These are phyloP conservation scores for Acleris laterana DNA, from an alignment of 2,888 invertebrate species.

Conservation along the genomic window DNA sequence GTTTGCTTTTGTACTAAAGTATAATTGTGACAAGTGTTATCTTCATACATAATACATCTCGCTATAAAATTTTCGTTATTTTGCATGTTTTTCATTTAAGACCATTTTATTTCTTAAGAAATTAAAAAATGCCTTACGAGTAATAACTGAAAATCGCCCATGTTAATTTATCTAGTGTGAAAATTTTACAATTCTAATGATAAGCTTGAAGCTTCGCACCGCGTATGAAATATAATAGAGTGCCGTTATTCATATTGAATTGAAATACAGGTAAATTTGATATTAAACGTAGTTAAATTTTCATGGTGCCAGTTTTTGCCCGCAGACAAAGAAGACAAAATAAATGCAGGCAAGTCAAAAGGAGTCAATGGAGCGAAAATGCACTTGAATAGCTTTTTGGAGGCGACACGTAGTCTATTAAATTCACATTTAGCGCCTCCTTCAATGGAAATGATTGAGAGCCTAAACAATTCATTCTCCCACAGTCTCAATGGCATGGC, in stretches of 20 bases:
- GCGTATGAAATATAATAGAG: neutral
- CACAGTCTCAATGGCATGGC: slow-evolving; percentile 72
- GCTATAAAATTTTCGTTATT: too few species aligned
- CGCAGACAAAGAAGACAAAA: slow-evolving; percentile 47
- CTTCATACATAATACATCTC: too few species aligned
- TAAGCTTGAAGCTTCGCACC: neutral
- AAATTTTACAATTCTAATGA: slow-evolving; percentile 1
- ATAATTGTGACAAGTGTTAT: too few species aligned
- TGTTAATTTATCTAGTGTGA: neutral
- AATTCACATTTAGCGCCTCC: slow-evolving; percentile 79
- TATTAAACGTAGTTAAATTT: slow-evolving; percentile 28
- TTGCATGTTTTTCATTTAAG: too few species aligned
- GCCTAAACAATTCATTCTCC: slow-evolving; percentile 77
- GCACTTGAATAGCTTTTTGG: slow-evolving; percentile 69
- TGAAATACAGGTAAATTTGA: slow-evolving; percentile 23
- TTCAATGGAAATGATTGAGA: slow-evolving; percentile 80
- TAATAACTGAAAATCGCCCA: too few species aligned
- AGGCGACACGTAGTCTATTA: slow-evolving; percentile 82
- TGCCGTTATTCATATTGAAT: slow-evolving; percentile 5
- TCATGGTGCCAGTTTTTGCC: slow-evolving; percentile 32
- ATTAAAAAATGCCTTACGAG: too few species aligned
- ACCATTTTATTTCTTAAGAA: too few species aligned
- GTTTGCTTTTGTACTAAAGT: too few species aligned
- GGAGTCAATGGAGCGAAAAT: slow-evolving; percentile 66
- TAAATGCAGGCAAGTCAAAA: slow-evolving; percentile 61